These are phyloP conservation scores for Guaruba guarouba DNA, from an alignment of 2,113 vertebrate species.

Conservation along the genomic window DNA sequence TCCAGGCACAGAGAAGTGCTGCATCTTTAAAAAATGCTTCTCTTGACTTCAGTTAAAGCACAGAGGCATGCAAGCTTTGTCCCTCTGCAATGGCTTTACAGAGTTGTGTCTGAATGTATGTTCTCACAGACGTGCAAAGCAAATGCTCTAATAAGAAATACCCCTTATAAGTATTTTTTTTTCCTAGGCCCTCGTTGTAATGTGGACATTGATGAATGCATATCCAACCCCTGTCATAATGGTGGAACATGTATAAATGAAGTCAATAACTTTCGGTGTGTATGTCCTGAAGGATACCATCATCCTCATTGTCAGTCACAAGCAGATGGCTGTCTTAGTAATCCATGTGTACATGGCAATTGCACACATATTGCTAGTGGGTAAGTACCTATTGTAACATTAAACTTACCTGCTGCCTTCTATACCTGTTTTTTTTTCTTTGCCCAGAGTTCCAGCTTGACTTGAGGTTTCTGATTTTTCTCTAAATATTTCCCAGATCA, in stretches of 20 bases:
- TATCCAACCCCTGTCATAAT: slow-evolving; percentile 88
- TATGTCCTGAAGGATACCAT: slow-evolving; percentile 85
- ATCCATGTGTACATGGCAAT: slow-evolving; percentile 85
- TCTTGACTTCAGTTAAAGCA: neutral
- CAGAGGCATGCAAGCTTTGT: neutral
- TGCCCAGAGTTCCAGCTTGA: neutral
- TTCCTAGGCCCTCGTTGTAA: slow-evolving; percentile 82
- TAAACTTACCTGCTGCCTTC: neutral
- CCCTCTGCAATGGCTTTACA: neutral
- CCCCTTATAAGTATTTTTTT: neutral
- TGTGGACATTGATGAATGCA: slow-evolving; percentile 87
- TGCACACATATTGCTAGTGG: slow-evolving; percentile 82
- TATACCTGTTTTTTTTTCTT: accelerated
- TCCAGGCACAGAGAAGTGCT: neutral
- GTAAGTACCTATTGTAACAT: slow-evolving; percentile 53
- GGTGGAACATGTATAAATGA: slow-evolving; percentile 88
- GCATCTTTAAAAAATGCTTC: slow-evolving; percentile 21
- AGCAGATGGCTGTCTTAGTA: slow-evolving; percentile 84
- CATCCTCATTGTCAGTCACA: slow-evolving; percentile 86
- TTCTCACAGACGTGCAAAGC: neutral
- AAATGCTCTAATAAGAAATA: neutral
- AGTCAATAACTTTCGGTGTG: slow-evolving; percentile 83
- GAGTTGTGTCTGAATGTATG: neutral
- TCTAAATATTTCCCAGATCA: neutral
- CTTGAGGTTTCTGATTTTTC: neutral